Conservation (phyloP, 2,888 invertebrate genomes). For the Hyppa rectilinea region DNA sequence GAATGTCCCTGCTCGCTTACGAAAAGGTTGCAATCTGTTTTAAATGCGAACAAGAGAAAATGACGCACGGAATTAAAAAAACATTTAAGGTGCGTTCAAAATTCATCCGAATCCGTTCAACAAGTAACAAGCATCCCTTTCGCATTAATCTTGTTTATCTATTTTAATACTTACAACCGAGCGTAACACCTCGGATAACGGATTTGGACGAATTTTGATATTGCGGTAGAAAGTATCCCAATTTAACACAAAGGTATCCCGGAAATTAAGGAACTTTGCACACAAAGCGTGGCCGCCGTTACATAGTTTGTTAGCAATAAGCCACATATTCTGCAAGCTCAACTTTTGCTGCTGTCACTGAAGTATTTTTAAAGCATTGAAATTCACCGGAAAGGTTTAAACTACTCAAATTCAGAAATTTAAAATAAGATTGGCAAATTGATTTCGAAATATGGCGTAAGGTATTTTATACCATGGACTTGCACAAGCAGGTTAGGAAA, state of each 20-base stretch:
- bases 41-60: conserved; percentile 16
- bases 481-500: neutral
- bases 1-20: conserved; percentile 9
- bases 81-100: conserved; percentile 17
- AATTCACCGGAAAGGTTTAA: conserved; percentile 5
- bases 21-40: conserved; percentile 5
- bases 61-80: conserved; percentile 30
- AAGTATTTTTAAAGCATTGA: conserved; percentile 21
- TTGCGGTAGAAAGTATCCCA: conserved; percentile 42
- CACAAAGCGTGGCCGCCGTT: conserved; percentile 20
- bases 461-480: neutral
- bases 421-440: neutral
- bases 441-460: conserved; percentile 10
- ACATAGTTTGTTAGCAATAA: conserved; percentile 37
- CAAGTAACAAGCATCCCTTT: conserved; percentile 33
- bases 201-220: conserved; percentile 46
- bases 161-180: conserved; percentile 15
- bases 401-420: neutral
- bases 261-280: conserved; percentile 39
- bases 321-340: conserved; percentile 15
- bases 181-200: no score
- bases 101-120: no score
- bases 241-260: conserved; percentile 37
- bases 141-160: conserved; percentile 32
- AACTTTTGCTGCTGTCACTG: neutral